Base-by-base conservation (phyloP, 1,140 invertebrate genomes). In the Drosophila hydei region DNA sequence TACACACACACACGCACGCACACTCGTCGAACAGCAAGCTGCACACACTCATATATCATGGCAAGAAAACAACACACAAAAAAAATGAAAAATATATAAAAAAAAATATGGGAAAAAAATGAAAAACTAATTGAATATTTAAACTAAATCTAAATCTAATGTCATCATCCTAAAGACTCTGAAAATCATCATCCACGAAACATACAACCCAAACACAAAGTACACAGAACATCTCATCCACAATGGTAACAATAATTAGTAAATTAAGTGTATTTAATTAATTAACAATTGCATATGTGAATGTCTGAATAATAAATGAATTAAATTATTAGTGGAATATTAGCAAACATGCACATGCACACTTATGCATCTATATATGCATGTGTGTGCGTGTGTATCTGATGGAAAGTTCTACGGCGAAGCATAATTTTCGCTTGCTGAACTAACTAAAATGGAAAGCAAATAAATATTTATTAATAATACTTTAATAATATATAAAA, bases 241-340 rank as follows among this genome's bases (percentile, higher is more conserved):
- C 79, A 89, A 89, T 85, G 85, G 85, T 89, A 89, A 89, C 85
- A 89, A 89, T 89, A 89, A 89, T 84, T 89, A 89, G 85, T 75
- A 50, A 65, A 70, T 56, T 89, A 89, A 89, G 84, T 47, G 63
- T 79, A 83, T 76, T 74, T 58, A 73, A 79, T 74, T 65, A 62
- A 67, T 55, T 76, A 81, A 77, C 42, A 59, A 72, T 78, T 61
- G 50, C 50, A 69, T 45, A 73, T 76, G 56, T 87, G 63, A 80
- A 71, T 81, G 76, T 83, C 72, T 84, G 61, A 79, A 67, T 70
- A 76, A 75, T 67, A 54, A 68, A 73, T 77, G 72, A 60, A 70
- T 48, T 59, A 45, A 63, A 70, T 27, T 38, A 54, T 60, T 72
- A 59, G 54, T 40, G 27, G 40, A 85, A 77, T 50, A 71, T 61